Evolutionary conservation across 2,113 vertebrate genomes (phyloP), one percentile per base, ranked within the genome.

Genomic region (Oncorhynchus masou): DNA sequence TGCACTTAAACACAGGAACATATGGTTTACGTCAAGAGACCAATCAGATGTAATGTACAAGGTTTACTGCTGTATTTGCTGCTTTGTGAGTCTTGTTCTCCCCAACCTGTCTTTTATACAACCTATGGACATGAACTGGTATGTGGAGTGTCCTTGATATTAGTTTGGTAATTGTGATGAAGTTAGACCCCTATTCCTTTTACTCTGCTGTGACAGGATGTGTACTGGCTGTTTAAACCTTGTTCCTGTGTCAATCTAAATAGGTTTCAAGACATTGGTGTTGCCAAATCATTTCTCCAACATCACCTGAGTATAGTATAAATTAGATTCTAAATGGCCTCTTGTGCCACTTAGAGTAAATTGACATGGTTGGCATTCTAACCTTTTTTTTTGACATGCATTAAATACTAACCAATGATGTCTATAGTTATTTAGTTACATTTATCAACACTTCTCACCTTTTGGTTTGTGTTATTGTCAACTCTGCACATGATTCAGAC

Each of bases 21-120:
- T 73, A 83, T 75, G 74, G 0, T 15, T 5, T 4, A 45, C 79
- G 77, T 60, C 76, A 25, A 65, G 64, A 66, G 68, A 74, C 79
- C 29, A 64, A 70, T 54, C 45, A 74, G 34, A 54, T 71, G 72
- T 66, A 7, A 68, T 68, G 68, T 66, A 29, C 71, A 20, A 31
- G 66, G 66, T 72, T 34, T 16, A 24, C 7, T 5, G 71, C 29
- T 73, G 59, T 34, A 49, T 68, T 45, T 25, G 13, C 68, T 70
- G 59, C 19, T 8, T 19, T 68, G 66, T 7, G n/a, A 7, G n/a
- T 60, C 7, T 60, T 9, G 3, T n/a, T 60, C 19, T 62, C 59
- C n/a, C 8, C 9, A 62, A 1, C 1, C 59, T 62, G 59, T 62
- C 16, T 62, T 62, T 62, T 62, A 62, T 62, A 54, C 51, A 11